These are phyloP conservation scores for Nicator chloris DNA, from an alignment of 2,113 vertebrate species.

Conservation along the genomic window DNA sequence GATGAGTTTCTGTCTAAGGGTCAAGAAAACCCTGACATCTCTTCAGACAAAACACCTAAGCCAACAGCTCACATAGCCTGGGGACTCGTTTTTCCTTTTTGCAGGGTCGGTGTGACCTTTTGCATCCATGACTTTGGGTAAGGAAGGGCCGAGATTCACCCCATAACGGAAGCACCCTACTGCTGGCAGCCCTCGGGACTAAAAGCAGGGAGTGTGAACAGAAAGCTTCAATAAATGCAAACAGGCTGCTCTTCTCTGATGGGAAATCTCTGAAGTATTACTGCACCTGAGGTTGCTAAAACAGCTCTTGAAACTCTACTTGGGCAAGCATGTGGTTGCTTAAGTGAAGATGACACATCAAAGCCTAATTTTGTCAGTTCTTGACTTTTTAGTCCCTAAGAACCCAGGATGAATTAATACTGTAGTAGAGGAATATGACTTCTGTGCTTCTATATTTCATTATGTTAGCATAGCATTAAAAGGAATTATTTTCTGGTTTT, in stretches of 20 bases:
- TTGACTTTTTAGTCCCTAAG: neutral
- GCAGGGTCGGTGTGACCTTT: neutral
- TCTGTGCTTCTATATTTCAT: neutral
- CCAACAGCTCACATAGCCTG: neutral
- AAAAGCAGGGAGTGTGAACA: neutral
- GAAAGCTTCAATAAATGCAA: neutral
- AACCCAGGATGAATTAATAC: neutral
- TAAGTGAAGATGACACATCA: neutral
- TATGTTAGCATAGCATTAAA: neutral
- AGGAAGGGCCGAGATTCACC: neutral
- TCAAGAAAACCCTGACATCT: neutral
- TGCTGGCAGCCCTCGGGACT: neutral
- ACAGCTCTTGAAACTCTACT: neutral
- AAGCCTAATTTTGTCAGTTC: neutral
- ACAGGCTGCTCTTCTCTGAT: neutral
- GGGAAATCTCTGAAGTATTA: neutral
- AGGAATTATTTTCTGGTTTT: neutral
- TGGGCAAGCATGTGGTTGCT: neutral
- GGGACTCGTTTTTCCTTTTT: neutral
- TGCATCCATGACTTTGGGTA: neutral
- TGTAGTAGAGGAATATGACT: neutral
- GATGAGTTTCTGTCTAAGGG: neutral
- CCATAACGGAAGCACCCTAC: neutral
- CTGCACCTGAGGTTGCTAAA: neutral
- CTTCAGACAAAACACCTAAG: neutral